A percentile compares a stretch with the other conserved stretches of the same genome.
phyloP scores from a whole-genome alignment of 2,888 invertebrate genomes.

The Perithous albicinctus region DNA sequence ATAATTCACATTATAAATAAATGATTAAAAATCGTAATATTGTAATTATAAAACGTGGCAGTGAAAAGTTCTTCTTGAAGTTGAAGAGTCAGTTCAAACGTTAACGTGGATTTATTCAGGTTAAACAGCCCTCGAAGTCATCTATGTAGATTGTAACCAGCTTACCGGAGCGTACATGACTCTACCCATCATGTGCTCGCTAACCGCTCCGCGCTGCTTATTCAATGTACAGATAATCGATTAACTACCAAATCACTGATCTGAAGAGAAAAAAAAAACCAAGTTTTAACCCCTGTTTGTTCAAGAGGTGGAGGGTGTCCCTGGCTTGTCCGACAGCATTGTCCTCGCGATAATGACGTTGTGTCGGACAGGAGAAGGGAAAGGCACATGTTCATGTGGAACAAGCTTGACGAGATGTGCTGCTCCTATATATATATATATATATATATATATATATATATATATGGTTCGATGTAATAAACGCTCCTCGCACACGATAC shows the following conservation, averaged over 20 bases:
- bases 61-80: not conserved
- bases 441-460: no score
- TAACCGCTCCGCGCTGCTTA: conserved; percentile 61
- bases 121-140: conserved; percentile 48
- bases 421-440: no score
- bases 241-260: conserved; percentile 71
- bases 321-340: conserved; percentile 54
- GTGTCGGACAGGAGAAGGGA: conserved; percentile 42
- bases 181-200: conserved; percentile 28
- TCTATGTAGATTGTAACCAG: conserved; percentile 24
- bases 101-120: conserved; percentile 42
- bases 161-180: conserved; percentile 20
- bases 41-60: no score
- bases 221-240: conserved; percentile 69
- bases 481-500: conserved; percentile 32
- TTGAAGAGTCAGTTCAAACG: conserved; percentile 67
- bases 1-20: no score
- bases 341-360: conserved; percentile 67
- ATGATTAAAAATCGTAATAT: no score
- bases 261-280: no score
- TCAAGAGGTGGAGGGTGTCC: conserved; percentile 53
- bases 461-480: conserved; percentile 18
- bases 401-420: conserved; percentile 21
- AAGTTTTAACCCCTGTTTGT: conserved; percentile 67
- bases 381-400: conserved; percentile 12